These are phyloP conservation scores for Tympanuchus pallidicinctus DNA, from an alignment of 2,113 vertebrate genomes.

Conservation along the genomic window DNA sequence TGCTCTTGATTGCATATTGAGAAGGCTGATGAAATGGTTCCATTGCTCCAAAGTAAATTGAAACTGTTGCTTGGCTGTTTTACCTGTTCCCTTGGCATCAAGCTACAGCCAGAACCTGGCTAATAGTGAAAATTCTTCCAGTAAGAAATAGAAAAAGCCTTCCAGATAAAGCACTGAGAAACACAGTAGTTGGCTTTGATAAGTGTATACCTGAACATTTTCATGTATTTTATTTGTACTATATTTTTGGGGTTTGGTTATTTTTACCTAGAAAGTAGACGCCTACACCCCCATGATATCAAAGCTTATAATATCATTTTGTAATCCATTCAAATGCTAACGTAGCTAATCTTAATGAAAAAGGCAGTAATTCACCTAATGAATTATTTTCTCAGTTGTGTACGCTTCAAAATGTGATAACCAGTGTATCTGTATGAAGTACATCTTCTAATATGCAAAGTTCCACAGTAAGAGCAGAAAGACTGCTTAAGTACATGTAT, in stretches of 20 bases:
- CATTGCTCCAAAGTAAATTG: background rate
- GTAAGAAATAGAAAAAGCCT: background rate
- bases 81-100: background rate
- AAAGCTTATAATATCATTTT: background rate
- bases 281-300: fast-evolving
- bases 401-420: background rate
- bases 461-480: background rate
- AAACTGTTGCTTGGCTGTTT: background rate
- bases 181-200: background rate
- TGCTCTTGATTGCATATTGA: background rate
- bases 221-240: background rate
- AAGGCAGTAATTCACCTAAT: background rate
- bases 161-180: background rate
- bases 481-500: background rate
- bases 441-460: background rate
- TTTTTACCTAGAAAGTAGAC: background rate
- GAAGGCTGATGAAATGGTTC: background rate
- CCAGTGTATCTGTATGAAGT: background rate
- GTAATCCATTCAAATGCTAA: background rate
- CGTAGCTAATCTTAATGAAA: background rate
- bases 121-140: background rate
- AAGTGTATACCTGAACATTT: background rate
- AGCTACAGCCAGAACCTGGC: background rate
- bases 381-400: background rate
- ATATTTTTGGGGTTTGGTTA: background rate